phyloP scores from a whole-genome alignment of 2,888 invertebrate genomes.

The Schizaphis graminum region DNA sequence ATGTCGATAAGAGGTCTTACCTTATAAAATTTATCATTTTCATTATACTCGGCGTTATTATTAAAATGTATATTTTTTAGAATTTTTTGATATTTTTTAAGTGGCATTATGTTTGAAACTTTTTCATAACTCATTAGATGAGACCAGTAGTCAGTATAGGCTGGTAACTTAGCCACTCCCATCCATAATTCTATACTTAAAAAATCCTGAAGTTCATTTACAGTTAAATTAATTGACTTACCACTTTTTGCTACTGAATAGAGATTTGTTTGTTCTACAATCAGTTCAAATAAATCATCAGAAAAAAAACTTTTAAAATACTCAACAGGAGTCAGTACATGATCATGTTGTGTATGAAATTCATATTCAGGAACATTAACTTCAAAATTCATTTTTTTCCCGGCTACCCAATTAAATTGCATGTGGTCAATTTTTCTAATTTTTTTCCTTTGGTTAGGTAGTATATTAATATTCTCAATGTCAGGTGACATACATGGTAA shows the following conservation, averaged over 20 bases:
- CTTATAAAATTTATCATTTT: constrained; percentile 54
- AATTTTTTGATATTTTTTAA: constrained; percentile 40
- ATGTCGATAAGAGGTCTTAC: constrained; percentile 41
- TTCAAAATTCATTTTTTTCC: constrained; percentile 27
- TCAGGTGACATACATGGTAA: neutral
- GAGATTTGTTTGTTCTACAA: constrained; percentile 65
- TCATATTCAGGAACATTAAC: constrained; percentile 30
- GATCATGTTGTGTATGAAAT: constrained; percentile 21
- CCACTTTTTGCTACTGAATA: constrained; percentile 54
- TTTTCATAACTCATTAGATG: constrained; percentile 23
- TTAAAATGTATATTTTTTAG: constrained; percentile 35
- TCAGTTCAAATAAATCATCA: constrained; percentile 53
- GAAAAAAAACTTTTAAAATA: constrained; percentile 60
- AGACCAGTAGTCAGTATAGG: constrained; percentile 65
- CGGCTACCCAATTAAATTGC: neutral
- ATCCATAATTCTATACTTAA: constrained; percentile 63
- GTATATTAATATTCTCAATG: too few relatives aligned
- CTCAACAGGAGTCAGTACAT: constrained; percentile 37
- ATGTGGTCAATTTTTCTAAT: neutral
- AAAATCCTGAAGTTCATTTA: constrained; percentile 55
- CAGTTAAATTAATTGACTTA: constrained; percentile 35
- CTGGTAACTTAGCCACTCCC: constrained; percentile 59
- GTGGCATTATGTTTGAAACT: constrained; percentile 51
- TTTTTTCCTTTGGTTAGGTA: neutral
- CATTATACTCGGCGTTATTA: constrained; percentile 16